Evolutionary conservation across 2,113 vertebrate species (phyloP).

Genomic region (Scomber scombrus): DNA sequence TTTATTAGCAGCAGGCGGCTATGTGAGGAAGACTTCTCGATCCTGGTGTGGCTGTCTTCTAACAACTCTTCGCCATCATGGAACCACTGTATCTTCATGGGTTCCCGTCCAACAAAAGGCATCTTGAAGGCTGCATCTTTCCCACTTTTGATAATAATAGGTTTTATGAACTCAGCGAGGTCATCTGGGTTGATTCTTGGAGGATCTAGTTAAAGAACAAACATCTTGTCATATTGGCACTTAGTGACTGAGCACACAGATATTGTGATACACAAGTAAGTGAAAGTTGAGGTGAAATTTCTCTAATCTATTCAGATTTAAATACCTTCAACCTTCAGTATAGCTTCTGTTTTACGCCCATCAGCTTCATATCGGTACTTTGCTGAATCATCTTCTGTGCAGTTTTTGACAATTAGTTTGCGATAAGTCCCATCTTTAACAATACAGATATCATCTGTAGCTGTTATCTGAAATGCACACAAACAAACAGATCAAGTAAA

Average conservation of each 20-base stretch:
- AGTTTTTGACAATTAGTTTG: slow-evolving; percentile 84
- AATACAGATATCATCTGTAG: slow-evolving; percentile 81
- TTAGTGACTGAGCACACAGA: neutral
- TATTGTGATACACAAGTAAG: neutral
- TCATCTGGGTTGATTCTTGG: slow-evolving; percentile 87
- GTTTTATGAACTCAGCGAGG: slow-evolving; percentile 82
- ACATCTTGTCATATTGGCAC: neutral
- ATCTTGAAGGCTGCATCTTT: slow-evolving; percentile 85
- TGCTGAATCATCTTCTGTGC: slow-evolving; percentile 85
- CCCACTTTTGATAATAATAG: slow-evolving; percentile 85
- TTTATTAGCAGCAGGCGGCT: slow-evolving; percentile 85
- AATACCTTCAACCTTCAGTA: slow-evolving; percentile 82
- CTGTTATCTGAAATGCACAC: slow-evolving; percentile 81
- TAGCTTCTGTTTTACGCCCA: slow-evolving; percentile 84
- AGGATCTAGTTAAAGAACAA: slow-evolving; percentile 81
- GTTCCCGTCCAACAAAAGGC: slow-evolving; percentile 86
- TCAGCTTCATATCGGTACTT: slow-evolving; percentile 89
- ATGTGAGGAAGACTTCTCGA: slow-evolving; percentile 82
- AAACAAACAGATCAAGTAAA: neutral
- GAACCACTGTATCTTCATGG: slow-evolving; percentile 88
- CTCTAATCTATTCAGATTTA: neutral
- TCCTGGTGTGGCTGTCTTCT: slow-evolving; percentile 76
- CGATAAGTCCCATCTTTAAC: slow-evolving; percentile 85
- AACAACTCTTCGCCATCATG: slow-evolving; percentile 86
- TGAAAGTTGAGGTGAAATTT: neutral